phyloP scores from a whole-genome alignment of 2,113 vertebrate genomes.

The Anseranas semipalmata region DNA sequence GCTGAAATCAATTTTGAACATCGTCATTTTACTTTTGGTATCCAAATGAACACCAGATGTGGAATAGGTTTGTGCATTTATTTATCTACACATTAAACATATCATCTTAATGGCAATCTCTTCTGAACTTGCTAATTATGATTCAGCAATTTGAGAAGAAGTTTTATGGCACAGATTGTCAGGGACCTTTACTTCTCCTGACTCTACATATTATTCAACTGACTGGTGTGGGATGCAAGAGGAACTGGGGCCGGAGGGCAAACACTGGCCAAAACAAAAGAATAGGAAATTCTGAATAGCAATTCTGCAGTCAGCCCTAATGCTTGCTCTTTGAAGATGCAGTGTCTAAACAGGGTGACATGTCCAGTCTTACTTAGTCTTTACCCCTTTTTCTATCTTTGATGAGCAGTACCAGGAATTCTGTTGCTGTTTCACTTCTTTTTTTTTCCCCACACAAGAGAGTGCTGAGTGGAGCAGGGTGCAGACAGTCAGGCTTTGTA shows the following conservation, averaged over 20 bases:
- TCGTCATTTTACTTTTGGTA: neutral
- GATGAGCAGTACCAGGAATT: neutral
- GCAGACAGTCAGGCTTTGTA: no score
- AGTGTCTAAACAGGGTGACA: neutral
- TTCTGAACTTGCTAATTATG: neutral
- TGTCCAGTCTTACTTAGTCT: neutral
- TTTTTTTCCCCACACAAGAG: neutral
- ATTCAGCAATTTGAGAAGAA: neutral
- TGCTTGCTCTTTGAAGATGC: neutral
- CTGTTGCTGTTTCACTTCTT: neutral
- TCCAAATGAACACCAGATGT: neutral
- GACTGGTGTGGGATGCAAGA: neutral
- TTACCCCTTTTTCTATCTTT: neutral
- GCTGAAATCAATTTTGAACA: neutral
- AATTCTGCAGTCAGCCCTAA: neutral
- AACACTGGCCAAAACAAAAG: neutral
- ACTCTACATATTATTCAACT: neutral
- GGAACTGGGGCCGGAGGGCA: neutral
- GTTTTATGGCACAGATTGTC: neutral
- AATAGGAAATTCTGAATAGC: neutral
- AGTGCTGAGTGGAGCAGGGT: neutral
- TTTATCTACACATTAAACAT: neutral
- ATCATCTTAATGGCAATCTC: neutral
- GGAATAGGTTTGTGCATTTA: neutral
- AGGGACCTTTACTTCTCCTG: neutral